phyloP scores from a whole-genome alignment of 2,888 invertebrate species.

The Hoplodrina blanda region DNA sequence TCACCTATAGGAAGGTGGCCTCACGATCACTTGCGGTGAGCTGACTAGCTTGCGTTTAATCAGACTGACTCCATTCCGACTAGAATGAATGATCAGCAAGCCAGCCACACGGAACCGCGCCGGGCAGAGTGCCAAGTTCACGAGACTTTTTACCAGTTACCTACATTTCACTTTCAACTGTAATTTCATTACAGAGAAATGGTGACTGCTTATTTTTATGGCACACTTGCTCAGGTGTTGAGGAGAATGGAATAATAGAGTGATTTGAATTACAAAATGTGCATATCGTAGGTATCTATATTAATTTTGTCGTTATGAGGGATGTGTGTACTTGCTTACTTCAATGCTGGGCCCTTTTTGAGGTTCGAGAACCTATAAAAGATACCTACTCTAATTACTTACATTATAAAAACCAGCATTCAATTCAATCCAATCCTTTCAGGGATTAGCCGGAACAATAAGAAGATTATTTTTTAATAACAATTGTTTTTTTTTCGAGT shows the following conservation, averaged over 20 bases:
- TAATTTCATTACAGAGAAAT: constrained; percentile 23
- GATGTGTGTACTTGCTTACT: no score
- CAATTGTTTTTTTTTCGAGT: no score
- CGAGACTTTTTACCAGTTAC: constrained; percentile 27
- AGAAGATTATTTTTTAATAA: no score
- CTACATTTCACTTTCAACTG: constrained; percentile 17
- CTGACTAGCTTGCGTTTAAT: constrained; percentile 38
- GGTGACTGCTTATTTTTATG: background rate
- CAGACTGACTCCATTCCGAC: constrained; percentile 25
- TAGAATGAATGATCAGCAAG: constrained; percentile 45
- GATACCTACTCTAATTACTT: no score
- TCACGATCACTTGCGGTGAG: background rate
- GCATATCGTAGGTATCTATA: no score
- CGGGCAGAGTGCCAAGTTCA: constrained; percentile 46
- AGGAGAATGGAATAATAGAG: background rate
- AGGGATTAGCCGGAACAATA: no score
- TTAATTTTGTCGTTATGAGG: no score
- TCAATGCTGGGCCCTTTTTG: no score
- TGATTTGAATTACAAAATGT: constrained; percentile 2
- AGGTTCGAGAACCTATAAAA: no score
- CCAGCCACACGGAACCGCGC: constrained; percentile 15
- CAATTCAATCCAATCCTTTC: no score
- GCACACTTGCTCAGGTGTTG: constrained; percentile 8
- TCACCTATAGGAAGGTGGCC: background rate
- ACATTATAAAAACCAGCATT: no score